Conservation (phyloP, 2,888 invertebrate genomes). For the Leistus spinibarbis region DNA sequence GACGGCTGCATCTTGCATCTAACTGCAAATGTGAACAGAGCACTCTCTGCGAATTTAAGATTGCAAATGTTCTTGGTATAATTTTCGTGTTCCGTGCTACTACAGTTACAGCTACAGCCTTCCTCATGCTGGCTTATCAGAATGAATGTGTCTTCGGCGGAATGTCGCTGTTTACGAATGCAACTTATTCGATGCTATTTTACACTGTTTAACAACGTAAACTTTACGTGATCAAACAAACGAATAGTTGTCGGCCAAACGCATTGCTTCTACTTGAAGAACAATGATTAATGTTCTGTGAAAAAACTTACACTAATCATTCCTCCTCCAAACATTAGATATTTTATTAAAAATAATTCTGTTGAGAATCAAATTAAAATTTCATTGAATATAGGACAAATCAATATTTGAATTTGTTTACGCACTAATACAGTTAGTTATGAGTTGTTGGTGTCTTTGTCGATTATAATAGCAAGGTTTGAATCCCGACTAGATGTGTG, state of each 20-base stretch:
- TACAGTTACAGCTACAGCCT: no score
- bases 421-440: no score
- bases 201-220: neutral
- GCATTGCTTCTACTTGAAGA: neutral
- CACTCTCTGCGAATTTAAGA: neutral
- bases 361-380: no score
- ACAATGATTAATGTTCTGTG: neutral
- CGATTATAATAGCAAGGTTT: neutral
- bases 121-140: neutral
- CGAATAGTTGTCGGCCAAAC: neutral
- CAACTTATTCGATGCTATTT: neutral
- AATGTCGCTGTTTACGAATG: neutral
- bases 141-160: neutral
- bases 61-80: neutral
- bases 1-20: neutral
- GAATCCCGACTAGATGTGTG: no score
- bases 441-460: no score
- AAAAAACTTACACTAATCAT: no score
- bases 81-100: neutral
- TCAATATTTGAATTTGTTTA: no score
- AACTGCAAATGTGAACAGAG: neutral
- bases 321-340: no score
- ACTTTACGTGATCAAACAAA: neutral
- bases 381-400: no score
- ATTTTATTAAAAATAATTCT: no score